phyloP scores from a whole-genome alignment of 2,888 invertebrate genomes.

The Chymomyza amoena region DNA sequence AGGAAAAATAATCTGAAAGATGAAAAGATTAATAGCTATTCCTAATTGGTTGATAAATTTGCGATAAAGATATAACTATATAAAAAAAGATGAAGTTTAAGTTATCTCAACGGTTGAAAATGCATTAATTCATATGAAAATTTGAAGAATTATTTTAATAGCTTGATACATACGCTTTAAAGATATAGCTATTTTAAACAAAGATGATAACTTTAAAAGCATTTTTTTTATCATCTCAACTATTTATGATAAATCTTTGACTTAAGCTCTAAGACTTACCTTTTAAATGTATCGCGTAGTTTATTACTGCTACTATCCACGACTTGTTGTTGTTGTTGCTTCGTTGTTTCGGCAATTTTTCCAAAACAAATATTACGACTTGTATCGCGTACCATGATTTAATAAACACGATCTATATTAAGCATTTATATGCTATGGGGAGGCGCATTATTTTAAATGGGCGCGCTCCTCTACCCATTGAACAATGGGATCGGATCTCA shows the following conservation, averaged over 20 bases:
- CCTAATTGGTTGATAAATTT: too few relatives aligned
- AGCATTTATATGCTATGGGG: constrained; percentile 89
- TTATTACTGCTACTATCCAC: constrained; percentile 79
- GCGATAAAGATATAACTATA: too few relatives aligned
- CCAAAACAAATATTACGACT: constrained; percentile 99
- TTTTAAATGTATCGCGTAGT: constrained; percentile 63
- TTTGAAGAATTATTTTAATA: too few relatives aligned
- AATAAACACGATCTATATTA: constrained; percentile 57
- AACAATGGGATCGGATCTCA: constrained; percentile 31
- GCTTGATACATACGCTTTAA: too few relatives aligned
- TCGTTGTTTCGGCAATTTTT: constrained; percentile 96
- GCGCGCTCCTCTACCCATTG: constrained; percentile 75
- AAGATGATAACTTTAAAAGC: too few relatives aligned
- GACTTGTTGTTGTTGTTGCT: constrained; percentile 83
- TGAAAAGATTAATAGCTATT: too few relatives aligned
- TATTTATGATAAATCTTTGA: neutral
- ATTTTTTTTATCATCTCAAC: too few relatives aligned
- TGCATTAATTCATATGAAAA: too few relatives aligned
- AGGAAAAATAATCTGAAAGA: too few relatives aligned
- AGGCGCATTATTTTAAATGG: constrained; percentile 78
- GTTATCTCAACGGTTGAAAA: too few relatives aligned
- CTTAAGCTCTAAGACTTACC: constrained; percentile 39
- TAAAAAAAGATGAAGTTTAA: too few relatives aligned
- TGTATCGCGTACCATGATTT: constrained; percentile 99
- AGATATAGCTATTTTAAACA: too few relatives aligned